A percentile compares a stretch with the other conserved stretches of the same genome.
phyloP scores from a whole-genome alignment of 2,113 vertebrate species.

The Pituophis catenifer region DNA sequence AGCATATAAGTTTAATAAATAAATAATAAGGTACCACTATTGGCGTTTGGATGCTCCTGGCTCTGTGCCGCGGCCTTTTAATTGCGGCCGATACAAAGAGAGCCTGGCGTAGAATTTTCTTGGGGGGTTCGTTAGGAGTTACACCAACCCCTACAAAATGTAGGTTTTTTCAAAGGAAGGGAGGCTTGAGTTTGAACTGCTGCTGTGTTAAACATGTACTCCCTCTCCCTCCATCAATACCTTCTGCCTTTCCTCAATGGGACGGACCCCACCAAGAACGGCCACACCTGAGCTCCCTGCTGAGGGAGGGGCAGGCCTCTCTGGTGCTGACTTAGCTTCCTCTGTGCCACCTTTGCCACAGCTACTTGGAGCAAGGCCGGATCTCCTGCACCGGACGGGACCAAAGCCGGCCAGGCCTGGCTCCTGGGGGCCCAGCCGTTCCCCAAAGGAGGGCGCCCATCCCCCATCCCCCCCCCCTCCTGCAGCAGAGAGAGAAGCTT shows the following conservation, averaged over 20 bases:
- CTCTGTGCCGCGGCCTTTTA: background rate
- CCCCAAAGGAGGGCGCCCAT: constrained; percentile 37
- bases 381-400: no score
- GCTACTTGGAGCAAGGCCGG: background rate
- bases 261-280: background rate
- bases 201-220: background rate
- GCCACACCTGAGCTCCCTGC: background rate
- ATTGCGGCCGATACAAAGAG: background rate
- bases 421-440: background rate
- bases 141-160: background rate
- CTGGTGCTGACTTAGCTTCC: background rate
- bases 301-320: background rate
- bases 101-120: background rate
- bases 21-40: no score
- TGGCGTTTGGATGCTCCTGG: background rate
- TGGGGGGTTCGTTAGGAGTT: background rate
- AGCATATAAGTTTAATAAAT: background rate
- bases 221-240: background rate
- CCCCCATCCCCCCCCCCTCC: constrained; percentile 4
- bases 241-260: background rate
- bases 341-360: background rate
- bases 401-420: background rate
- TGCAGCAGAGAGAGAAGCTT: no score
- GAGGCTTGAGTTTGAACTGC: background rate
- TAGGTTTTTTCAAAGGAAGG: background rate